Evolutionary conservation across 2,797 vertebrate genomes (phyloP).

Genomic region (Parambassis ranga): DNA sequence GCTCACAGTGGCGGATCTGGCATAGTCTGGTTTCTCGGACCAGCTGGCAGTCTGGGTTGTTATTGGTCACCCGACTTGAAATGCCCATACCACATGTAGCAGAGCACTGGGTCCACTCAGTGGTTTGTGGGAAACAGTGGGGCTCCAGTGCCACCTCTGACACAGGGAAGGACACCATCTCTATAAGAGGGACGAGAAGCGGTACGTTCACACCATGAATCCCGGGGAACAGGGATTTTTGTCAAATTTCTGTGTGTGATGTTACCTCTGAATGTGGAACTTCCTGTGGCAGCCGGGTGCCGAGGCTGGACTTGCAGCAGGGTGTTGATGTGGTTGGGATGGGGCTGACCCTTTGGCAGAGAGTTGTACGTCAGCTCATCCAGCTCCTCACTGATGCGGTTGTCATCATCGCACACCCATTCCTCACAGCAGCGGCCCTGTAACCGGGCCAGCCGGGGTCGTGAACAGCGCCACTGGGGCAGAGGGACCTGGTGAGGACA

Average conservation of each 20-base stretch:
- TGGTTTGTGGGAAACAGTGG: constrained; percentile 73
- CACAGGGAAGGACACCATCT: constrained; percentile 40
- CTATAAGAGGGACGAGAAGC: constrained; percentile 32
- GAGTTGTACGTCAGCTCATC: constrained; percentile 18
- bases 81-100: constrained; percentile 78
- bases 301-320: constrained; percentile 28
- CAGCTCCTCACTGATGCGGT: constrained; percentile 73
- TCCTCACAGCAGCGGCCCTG: constrained; percentile 73
- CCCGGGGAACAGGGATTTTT: not conserved
- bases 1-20: constrained; percentile 68
- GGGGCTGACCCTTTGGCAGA: constrained; percentile 15
- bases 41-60: constrained; percentile 73
- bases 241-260: not conserved
- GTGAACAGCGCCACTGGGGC: constrained; percentile 65
- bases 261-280: constrained; percentile 59
- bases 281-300: constrained; percentile 17
- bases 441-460: constrained; percentile 48
- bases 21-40: constrained; percentile 77
- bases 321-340: constrained; percentile 72
- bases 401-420: constrained; percentile 77
- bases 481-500: constrained; percentile 75
- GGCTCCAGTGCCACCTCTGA: constrained; percentile 29
- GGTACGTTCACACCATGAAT: not conserved
- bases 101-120: constrained; percentile 78
- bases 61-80: constrained; percentile 79